Evolutionary conservation across 2,888 invertebrate genomes (phyloP).

Genomic region (Pollenia labialis): DNA sequence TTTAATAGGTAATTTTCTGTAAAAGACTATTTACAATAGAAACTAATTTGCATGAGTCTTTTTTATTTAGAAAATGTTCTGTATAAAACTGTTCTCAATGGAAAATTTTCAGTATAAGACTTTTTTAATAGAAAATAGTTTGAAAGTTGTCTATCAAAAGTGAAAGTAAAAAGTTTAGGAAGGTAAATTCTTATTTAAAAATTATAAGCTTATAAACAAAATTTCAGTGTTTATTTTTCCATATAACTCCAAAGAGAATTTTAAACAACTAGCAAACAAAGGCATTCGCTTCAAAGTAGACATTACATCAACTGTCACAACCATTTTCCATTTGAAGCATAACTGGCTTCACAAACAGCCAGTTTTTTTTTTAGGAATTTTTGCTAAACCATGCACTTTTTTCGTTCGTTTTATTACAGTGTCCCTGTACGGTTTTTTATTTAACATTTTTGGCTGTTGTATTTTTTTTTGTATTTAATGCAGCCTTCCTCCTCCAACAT

Average conservation of each 20-base stretch:
- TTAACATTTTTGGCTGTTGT: neutral
- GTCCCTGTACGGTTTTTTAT: neutral
- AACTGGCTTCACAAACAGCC: neutral
- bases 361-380: conserved; percentile 20
- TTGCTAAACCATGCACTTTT: conserved; percentile 33
- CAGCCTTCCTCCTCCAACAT: neutral
- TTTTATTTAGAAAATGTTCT: no score
- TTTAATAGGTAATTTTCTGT: no score
- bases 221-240: conserved; percentile 7
- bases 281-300: neutral
- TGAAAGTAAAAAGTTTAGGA: no score
- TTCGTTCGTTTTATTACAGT: neutral
- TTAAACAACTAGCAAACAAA: neutral
- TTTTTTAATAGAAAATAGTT: no score
- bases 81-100: no score
- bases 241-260: conserved; percentile 36
- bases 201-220: neutral
- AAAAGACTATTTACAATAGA: no score
- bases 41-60: no score
- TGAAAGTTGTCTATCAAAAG: no score
- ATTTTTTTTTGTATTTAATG: neutral
- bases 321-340: conserved; percentile 29
- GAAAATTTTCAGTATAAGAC: no score
- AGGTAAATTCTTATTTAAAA: no score
- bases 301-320: conserved; percentile 64